Percentiles rank a stretch among this genome's conserved stretches.
These are phyloP conservation scores for Geotrypetes seraphini DNA, from an alignment of 2,797 vertebrate species.

Conservation along the genomic window DNA sequence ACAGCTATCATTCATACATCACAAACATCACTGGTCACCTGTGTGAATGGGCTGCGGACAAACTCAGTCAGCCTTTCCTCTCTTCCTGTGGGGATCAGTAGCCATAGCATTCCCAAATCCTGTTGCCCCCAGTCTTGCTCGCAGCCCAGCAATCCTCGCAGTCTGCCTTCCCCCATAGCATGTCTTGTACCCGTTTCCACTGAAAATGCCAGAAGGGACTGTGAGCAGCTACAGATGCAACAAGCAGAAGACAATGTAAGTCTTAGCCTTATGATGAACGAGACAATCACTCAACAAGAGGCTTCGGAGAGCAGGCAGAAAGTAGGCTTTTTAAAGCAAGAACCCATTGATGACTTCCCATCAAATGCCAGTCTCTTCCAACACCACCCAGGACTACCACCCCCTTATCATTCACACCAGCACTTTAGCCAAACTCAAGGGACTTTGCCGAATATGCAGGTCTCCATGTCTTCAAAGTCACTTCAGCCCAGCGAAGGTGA, in stretches of 20 bases:
- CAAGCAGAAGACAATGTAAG: constrained; percentile 48
- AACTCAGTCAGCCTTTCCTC: constrained; percentile 59
- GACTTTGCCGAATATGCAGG: constrained; percentile 53
- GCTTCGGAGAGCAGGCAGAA: constrained; percentile 57
- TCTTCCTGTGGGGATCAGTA: constrained; percentile 46
- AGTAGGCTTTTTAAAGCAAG: constrained; percentile 78
- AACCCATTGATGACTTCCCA: constrained; percentile 80
- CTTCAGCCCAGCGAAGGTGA: constrained; percentile 51
- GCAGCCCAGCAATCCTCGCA: constrained; percentile 58
- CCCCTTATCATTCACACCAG: constrained; percentile 83
- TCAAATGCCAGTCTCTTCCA: constrained; percentile 65
- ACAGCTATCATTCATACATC: constrained; percentile 75
- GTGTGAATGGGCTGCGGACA: constrained; percentile 71
- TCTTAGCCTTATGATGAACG: constrained; percentile 64
- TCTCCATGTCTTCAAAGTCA: constrained; percentile 57
- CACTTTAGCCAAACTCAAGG: constrained; percentile 53
- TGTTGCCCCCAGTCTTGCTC: constrained; percentile 54
- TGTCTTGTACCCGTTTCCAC: constrained; percentile 64
- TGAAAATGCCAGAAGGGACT: constrained; percentile 61
- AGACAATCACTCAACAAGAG: constrained; percentile 48
- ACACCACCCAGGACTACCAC: constrained; percentile 78
- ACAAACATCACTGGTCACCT: constrained; percentile 78
- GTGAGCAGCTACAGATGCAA: constrained; percentile 69
- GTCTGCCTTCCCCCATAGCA: constrained; percentile 65
- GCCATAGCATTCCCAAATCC: constrained; percentile 45